phyloP scores from a whole-genome alignment of 2,113 vertebrate species.

The Sylvilagus bachmani region DNA sequence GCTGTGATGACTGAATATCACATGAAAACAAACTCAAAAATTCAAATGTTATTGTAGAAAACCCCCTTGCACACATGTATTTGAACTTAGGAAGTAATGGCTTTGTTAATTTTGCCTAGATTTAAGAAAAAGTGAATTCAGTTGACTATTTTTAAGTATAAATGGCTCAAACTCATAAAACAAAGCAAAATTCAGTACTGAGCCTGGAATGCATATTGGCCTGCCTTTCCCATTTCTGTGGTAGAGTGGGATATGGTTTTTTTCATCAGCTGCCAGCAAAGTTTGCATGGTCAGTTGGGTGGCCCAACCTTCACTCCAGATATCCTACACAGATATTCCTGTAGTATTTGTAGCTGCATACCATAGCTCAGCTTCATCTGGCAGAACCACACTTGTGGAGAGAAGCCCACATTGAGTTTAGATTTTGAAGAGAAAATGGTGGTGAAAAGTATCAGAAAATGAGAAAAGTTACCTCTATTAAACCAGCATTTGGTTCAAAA shows the following conservation, averaged over 20 bases:
- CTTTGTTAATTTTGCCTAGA: conserved; percentile 58
- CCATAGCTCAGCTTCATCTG: background rate
- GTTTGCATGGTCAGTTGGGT: background rate
- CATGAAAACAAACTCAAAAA: conserved; percentile 56
- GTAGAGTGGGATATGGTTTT: background rate
- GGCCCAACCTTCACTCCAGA: conserved; percentile 4
- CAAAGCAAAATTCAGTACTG: conserved; percentile 63
- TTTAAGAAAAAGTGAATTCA: conserved; percentile 43
- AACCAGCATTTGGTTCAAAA: background rate
- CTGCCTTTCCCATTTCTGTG: conserved; percentile 37
- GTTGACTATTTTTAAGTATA: conserved; percentile 75
- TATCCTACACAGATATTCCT: background rate
- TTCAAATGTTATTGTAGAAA: conserved; percentile 10
- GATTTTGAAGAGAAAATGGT: background rate
- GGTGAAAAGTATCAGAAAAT: background rate
- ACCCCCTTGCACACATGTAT: conserved; percentile 41
- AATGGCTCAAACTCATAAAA: conserved; percentile 66
- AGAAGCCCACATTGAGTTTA: background rate
- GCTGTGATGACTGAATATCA: conserved; percentile 52
- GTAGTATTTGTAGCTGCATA: background rate
- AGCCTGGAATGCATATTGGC: conserved; percentile 62
- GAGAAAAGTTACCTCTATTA: background rate
- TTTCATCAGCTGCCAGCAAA: conserved; percentile 49
- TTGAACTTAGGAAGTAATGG: conserved; percentile 34
- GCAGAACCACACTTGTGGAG: background rate